phyloP scores from a whole-genome alignment of 2,113 vertebrate genomes.

The Danionella cerebrum region DNA sequence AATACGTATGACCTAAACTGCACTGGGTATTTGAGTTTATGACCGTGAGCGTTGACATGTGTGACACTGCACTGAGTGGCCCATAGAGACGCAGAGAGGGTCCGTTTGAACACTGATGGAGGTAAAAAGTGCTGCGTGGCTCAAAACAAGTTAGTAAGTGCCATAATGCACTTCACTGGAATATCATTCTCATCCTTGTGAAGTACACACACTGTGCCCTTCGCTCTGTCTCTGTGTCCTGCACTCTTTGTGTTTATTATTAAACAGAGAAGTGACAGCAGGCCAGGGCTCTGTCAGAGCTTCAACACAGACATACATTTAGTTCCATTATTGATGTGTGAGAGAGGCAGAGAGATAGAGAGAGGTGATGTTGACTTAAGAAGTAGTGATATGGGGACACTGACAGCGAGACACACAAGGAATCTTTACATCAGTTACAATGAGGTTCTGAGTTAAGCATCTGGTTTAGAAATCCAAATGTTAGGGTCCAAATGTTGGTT shows the following conservation, averaged over 20 bases:
- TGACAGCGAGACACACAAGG: slow-evolving; percentile 21
- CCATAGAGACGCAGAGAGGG: slow-evolving; percentile 2
- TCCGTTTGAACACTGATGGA: slow-evolving; percentile 26
- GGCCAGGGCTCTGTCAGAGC: slow-evolving; percentile 43
- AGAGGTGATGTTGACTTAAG: slow-evolving; percentile 51
- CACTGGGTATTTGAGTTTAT: background rate
- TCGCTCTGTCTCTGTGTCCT: slow-evolving; percentile 41
- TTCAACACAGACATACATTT: slow-evolving; percentile 52
- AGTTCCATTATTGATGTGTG: slow-evolving; percentile 63
- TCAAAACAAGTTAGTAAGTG: slow-evolving; percentile 30
- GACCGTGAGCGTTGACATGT: background rate
- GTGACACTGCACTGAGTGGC: background rate
- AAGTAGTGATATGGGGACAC: slow-evolving; percentile 38
- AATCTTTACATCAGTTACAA: no score
- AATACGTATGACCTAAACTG: background rate
- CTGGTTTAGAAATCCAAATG: no score
- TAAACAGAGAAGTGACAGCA: slow-evolving; percentile 63
- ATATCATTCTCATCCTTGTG: slow-evolving; percentile 26
- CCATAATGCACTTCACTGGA: slow-evolving; percentile 36
- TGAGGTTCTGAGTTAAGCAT: no score
- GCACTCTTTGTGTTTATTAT: slow-evolving; percentile 61
- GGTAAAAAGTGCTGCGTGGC: slow-evolving; percentile 28
- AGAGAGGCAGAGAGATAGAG: slow-evolving; percentile 12
- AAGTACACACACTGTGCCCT: slow-evolving; percentile 5
- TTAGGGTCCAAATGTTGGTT: no score